Evolutionary conservation across 2,797 vertebrate species (phyloP).

Genomic region (Nyctalus aviator): DNA sequence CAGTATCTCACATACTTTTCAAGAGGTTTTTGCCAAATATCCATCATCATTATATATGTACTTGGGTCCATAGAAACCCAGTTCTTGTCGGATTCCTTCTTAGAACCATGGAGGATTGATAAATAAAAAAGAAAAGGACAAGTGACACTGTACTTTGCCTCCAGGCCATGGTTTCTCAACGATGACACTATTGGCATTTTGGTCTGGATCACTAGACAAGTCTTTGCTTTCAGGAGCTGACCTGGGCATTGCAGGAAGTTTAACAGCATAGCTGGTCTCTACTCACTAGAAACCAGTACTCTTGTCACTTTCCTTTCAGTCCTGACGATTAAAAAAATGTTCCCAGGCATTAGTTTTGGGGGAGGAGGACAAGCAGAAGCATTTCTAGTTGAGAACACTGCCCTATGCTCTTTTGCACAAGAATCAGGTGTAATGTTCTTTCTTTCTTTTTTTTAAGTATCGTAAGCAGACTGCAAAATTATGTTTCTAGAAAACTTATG

Average conservation of each 20-base stretch:
- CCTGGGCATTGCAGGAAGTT: neutral
- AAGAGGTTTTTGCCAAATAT: neutral
- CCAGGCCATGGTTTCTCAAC: neutral
- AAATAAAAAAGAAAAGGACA: neutral
- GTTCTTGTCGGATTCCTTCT: neutral
- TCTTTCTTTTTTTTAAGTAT: neutral
- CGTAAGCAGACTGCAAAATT: neutral
- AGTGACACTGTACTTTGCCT: fast-evolving
- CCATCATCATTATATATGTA: neutral
- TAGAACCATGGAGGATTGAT: neutral
- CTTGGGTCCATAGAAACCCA: neutral
- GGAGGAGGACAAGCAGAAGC: neutral
- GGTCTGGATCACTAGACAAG: neutral
- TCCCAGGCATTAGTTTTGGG: neutral
- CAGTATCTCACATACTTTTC: neutral
- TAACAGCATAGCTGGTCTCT: neutral
- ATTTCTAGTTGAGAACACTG: neutral
- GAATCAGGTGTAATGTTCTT: neutral
- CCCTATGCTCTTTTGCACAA: neutral
- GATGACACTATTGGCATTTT: neutral
- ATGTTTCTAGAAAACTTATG: neutral
- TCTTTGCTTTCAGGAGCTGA: neutral
- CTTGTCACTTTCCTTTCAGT: neutral
- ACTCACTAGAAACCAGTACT: neutral
- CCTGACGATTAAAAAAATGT: neutral